phyloP scores from a whole-genome alignment of 1,140 invertebrate species.

The Elymnias hypermnestra region DNA sequence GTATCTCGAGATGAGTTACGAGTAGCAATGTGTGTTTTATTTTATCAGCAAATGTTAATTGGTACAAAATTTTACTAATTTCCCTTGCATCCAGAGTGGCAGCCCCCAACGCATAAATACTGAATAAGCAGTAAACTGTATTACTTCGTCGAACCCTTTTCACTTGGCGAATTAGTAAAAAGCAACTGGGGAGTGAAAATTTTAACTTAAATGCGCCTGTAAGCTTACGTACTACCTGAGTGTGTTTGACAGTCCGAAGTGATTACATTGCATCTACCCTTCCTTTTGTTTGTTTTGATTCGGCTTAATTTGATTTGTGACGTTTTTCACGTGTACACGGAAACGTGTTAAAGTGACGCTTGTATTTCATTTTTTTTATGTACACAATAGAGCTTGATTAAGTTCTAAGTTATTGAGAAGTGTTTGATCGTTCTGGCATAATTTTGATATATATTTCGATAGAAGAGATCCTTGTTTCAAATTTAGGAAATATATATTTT shows the following conservation, averaged over 20 bases:
- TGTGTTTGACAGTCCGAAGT: slow-evolving; percentile 72
- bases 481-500: no score
- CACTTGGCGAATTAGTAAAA: slow-evolving; percentile 76
- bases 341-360: no score
- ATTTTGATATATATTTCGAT: no score
- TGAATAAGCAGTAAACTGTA: slow-evolving; percentile 76
- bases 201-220: slow-evolving; percentile 70
- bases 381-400: no score
- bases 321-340: no score
- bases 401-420: no score
- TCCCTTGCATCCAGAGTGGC: slow-evolving; percentile 60
- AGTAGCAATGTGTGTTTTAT: slow-evolving; percentile 18
- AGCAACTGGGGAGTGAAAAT: slow-evolving; percentile 74
- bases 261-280: slow-evolving; percentile 64
- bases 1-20: no score
- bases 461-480: no score
- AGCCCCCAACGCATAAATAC: slow-evolving; percentile 71
- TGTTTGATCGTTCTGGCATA: no score
- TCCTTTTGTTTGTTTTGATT: slow-evolving; percentile 70
- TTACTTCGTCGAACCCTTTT: slow-evolving; percentile 75
- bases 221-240: slow-evolving; percentile 60
- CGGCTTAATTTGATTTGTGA: slow-evolving; percentile 66
- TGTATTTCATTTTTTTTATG: no score
- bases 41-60: slow-evolving; percentile 46
- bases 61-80: slow-evolving; percentile 62